phyloP scores from a whole-genome alignment of 2,797 vertebrate genomes.

The Sebastes oblongus region DNA sequence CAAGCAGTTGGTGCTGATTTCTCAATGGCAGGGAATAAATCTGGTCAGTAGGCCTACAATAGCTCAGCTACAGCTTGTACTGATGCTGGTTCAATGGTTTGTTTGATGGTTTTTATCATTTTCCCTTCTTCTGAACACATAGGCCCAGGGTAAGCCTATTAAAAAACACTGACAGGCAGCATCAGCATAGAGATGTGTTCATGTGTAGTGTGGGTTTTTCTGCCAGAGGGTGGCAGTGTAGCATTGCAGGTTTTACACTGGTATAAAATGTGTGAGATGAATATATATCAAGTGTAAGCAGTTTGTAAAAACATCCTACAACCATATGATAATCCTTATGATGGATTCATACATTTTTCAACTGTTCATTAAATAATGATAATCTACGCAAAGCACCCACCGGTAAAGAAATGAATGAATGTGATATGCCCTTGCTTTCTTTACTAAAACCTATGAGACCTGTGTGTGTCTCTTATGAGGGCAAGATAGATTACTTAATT shows the following conservation, averaged over 20 bases:
- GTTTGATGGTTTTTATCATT: background rate
- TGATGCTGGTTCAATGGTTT: background rate
- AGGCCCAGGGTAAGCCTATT: background rate
- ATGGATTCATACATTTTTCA: conserved; percentile 1
- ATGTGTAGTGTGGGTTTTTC: background rate
- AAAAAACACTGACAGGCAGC: background rate
- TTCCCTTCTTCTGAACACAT: background rate
- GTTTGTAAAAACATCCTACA: background rate
- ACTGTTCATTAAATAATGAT: conserved; percentile 2
- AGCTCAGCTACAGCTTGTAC: background rate
- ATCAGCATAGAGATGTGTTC: background rate
- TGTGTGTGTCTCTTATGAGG: background rate
- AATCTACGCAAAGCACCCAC: background rate
- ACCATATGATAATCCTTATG: background rate
- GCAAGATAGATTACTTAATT: conserved; percentile 38
- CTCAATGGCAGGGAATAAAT: background rate
- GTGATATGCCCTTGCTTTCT: background rate
- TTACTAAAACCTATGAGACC: background rate
- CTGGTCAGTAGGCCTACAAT: background rate
- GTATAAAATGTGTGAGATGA: background rate
- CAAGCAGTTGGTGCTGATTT: background rate
- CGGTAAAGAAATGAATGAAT: background rate
- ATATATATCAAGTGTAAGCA: background rate
- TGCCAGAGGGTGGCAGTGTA: conserved; percentile 67
- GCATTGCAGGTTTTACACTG: conserved; percentile 8